Evolutionary conservation across 2,797 vertebrate genomes (phyloP), one percentile per base, ranked within the genome.

Genomic region (Craterocephalus amniculus): DNA sequence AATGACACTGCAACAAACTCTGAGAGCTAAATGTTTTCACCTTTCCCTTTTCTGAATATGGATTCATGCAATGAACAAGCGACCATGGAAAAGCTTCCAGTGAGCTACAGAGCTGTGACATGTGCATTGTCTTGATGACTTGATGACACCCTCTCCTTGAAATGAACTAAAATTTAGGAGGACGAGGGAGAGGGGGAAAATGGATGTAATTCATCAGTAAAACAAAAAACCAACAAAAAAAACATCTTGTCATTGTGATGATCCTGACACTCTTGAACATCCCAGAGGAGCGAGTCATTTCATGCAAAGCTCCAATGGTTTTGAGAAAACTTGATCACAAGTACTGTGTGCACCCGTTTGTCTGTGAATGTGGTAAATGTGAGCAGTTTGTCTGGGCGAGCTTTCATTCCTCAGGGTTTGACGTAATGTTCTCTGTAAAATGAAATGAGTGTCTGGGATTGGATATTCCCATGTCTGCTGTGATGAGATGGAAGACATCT

Each of bases 401-500:
- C 84, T 81, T 90, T 86, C 73, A 83, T 92, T 92, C 92, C 94
- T 95, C 94, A 94, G 94, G 94, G 89, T 93, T 76, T 70, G 31
- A 43, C 70, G 71, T 79, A 66, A 80, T 90, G 71, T 83, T 85
- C 72, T 87, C 73, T 84, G 81, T 80, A 67, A 66, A 66, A 71
- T 29, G 20, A 78, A 68, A 64, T 24, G 31, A 58, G 54, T 66
- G 66, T 65, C 58, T 87, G 36, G 80, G 71, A 78, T 74, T 84
- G 71, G 66, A 70, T 64, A 32, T 58, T 57, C 34, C 54, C 59
- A 34, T 43, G 74, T 83, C 45, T 51, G 35, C 75, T 82, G 82
- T 78, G 70, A 73, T 11, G 34, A 16, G 72, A 74, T 59, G 72
- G 74, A 72, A 81, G 59, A n/a, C 34, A 24, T 40, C 49, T 73